Base-by-base conservation (phyloP, 1,140 invertebrate genomes). In the Psilanteris sp. region DNA sequence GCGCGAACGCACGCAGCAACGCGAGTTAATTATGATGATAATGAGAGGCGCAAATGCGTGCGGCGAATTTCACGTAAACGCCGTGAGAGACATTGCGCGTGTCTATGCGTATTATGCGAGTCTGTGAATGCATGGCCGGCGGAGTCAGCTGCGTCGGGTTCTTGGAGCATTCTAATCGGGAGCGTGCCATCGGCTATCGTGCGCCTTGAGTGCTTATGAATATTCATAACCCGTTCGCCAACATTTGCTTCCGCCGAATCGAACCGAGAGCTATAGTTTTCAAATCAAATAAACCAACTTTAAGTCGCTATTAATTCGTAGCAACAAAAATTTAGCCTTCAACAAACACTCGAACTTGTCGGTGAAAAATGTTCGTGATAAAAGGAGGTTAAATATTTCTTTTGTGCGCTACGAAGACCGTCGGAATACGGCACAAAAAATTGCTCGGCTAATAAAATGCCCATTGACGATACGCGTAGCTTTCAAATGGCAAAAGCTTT, bases 161-260 rank as follows among this genome's bases (percentile, higher is more conserved):
- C 34, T 50, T 62, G 8, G 14, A 36, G 27, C 15, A 9, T 10
- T n/a, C 24, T 66, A 32, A 61, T 27, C 31, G 43, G 41, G 34
- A 61, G 46, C 37, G 61, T 52, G 46, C 46, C 61, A 43, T 20
- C 8, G 29, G 29, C 9, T 34, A 66, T 31, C 32, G 26, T 61
- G 24, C 41, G 32, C 22, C 16, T 39, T 31, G 34, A 31, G 36
- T 41, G 36, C 34, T 66, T 10, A 66, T 66, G 54, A 66, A 66
- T 66, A 66, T 66, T 66, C 62, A 66, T 66, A 18, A 6, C 48
- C 2, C 7, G 43, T 64, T 44, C 29, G 44, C 29, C 37, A 32
- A 44, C 31, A 36, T 14, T 66, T 54, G 36, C 20, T 32, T 13
- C 18, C 31, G 22, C 24, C 18, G 10, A 34, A 24, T 27, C 7